Conservation (phyloP, 92 coral and sea anemone genomes). For the Actinernus sp. region DNA sequence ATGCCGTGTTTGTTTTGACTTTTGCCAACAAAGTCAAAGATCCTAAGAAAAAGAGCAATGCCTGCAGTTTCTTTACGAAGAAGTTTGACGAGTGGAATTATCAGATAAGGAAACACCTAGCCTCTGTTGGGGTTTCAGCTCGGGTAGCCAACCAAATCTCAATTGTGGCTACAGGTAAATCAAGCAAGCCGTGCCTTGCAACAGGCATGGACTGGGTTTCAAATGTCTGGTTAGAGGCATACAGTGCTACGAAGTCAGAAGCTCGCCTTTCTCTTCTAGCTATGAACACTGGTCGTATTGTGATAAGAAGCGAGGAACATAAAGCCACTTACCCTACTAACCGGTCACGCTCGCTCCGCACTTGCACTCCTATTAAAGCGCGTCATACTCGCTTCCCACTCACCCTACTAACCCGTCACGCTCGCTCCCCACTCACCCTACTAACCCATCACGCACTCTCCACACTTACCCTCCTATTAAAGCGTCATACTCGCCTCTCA, state of each 20-base stretch:
- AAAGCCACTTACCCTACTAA: too few species aligned
- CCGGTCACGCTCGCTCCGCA: too few species aligned
- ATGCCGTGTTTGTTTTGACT: constrained; percentile 46
- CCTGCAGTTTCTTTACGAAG: not conserved
- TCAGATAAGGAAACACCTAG: not conserved
- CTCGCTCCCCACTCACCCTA: too few species aligned
- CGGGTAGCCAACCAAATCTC: constrained; percentile 10
- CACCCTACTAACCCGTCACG: too few species aligned
- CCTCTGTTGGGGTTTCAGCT: not conserved
- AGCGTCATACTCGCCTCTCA: too few species aligned
- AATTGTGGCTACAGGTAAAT: constrained; percentile 42
- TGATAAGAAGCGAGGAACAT: too few species aligned
- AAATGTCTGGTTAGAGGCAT: constrained; percentile 35
- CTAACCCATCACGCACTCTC: too few species aligned
- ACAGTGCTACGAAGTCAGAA: not conserved
- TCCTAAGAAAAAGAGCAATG: not conserved
- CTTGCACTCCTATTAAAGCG: too few species aligned
- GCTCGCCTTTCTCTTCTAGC: constrained; percentile 7
- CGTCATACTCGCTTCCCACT: too few species aligned
- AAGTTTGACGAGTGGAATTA: not conserved
- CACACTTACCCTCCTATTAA: too few species aligned
- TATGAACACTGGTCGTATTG: too few species aligned
- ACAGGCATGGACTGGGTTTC: constrained; percentile 33
- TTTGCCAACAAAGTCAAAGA: constrained; percentile 24
- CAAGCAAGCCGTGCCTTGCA: constrained; percentile 24